phyloP scores from a whole-genome alignment of 1,140 invertebrate genomes.

The Drosophila sp. region DNA sequence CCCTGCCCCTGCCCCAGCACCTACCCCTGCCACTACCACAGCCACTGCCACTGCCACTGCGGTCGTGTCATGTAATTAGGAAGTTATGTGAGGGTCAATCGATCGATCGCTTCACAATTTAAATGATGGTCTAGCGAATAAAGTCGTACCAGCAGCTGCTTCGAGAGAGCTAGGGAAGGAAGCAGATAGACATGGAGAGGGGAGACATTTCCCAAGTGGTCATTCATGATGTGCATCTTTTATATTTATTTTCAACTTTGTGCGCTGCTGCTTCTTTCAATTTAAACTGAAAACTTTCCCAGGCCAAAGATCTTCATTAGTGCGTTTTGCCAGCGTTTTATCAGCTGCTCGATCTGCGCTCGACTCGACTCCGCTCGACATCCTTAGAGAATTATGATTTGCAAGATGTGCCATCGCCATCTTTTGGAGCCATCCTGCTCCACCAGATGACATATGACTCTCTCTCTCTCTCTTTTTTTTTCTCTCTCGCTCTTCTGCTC shows the following conservation, averaged over 20 bases:
- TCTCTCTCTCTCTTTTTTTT: background rate
- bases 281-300: conserved; percentile 53
- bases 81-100: conserved; percentile 63
- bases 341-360: conserved; percentile 42
- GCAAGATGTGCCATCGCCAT: conserved; percentile 33
- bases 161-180: background rate
- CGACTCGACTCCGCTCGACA: conserved; percentile 27
- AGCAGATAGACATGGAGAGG: background rate
- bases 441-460: conserved; percentile 21
- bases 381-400: conserved; percentile 58
- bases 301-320: conserved; percentile 66
- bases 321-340: conserved; percentile 44
- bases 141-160: conserved; percentile 50
- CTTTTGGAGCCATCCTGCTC: conserved; percentile 32
- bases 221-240: conserved; percentile 59
- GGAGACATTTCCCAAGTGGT: conserved; percentile 49
- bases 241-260: background rate
- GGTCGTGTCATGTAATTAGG: conserved; percentile 82
- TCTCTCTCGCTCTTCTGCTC: conserved; percentile 1
- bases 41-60: conserved; percentile 36
- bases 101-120: conserved; percentile 49
- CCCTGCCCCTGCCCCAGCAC: conserved; percentile 20
- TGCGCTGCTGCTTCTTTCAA: no score
- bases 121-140: conserved; percentile 51
- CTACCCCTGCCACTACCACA: conserved; percentile 9